These are phyloP conservation scores for Ischnus inquisitorius DNA, from an alignment of 2,888 invertebrate species.

Conservation along the genomic window DNA sequence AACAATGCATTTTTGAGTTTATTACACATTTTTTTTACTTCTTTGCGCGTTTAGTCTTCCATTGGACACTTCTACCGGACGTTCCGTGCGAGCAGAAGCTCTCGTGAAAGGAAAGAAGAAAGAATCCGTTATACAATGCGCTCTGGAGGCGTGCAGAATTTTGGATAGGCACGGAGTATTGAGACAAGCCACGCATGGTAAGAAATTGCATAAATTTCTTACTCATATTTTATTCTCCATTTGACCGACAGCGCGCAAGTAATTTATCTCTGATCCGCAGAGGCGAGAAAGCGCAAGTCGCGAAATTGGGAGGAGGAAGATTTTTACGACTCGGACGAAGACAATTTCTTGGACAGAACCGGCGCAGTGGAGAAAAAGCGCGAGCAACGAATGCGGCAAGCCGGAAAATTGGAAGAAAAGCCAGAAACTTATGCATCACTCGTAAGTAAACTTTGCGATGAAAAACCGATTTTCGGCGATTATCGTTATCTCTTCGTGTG, in stretches of 20 bases:
- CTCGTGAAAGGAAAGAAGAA: conserved; percentile 97
- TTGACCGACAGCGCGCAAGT: conserved; percentile 39
- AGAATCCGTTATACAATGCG: conserved; percentile 96
- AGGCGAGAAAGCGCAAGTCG: conserved; percentile 92
- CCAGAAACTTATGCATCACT: conserved; percentile 90
- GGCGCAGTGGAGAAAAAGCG: conserved; percentile 96
- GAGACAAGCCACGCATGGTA: conserved; percentile 94
- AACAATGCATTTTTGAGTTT: too few species aligned
- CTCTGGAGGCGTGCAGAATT: conserved; percentile 96
- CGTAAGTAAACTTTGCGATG: conserved; percentile 84
- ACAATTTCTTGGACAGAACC: conserved; percentile 97
- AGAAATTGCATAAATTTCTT: conserved; percentile 70
- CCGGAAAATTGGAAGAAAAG: conserved; percentile 87
- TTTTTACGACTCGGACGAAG: conserved; percentile 97
- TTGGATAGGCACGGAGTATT: conserved; percentile 95
- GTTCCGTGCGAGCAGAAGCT: conserved; percentile 93
- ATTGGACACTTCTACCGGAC: conserved; percentile 91
- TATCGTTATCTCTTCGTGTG: conserved; percentile 9
- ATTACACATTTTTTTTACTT: conserved; percentile 1
- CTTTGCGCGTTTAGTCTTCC: conserved; percentile 89
- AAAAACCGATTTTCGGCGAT: not conserved
- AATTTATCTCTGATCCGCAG: conserved; percentile 84
- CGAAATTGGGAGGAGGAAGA: conserved; percentile 95
- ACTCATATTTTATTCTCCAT: conserved; percentile 8
- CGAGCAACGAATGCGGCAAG: conserved; percentile 90